Percentiles rank a stretch among this genome's conserved stretches.
Evolutionary conservation across 2,888 invertebrate genomes (phyloP).

Genomic region (Pollenia angustigena): DNA sequence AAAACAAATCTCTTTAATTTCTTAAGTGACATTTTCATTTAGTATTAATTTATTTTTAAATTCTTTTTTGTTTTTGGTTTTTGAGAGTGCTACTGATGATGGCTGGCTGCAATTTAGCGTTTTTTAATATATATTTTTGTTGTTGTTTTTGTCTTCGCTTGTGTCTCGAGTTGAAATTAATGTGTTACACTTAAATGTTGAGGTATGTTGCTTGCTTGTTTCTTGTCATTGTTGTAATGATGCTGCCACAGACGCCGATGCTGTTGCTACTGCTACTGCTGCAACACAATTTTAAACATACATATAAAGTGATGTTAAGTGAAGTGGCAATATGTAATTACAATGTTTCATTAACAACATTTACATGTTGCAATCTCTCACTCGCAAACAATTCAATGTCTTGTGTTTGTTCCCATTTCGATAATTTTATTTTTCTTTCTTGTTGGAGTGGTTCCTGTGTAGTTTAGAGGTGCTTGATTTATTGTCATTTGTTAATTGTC

Average conservation of each 20-base stretch:
- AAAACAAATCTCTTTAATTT: conserved; percentile 72
- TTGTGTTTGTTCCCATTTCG: conserved; percentile 1
- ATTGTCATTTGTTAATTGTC: conserved; percentile 78
- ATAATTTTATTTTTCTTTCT: neutral
- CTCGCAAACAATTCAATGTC: conserved; percentile 65
- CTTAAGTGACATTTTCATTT: conserved; percentile 72
- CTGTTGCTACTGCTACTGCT: conserved; percentile 1
- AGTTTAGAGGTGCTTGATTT: conserved; percentile 77
- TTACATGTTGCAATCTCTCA: conserved; percentile 81
- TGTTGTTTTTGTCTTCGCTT: conserved; percentile 27
- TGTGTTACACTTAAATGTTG: conserved; percentile 74
- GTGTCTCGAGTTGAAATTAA: conserved; percentile 61
- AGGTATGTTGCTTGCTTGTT: conserved; percentile 71
- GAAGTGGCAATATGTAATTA: conserved; percentile 80
- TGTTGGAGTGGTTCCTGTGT: neutral
- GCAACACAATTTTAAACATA: conserved; percentile 77
- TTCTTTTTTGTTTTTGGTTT: conserved; percentile 18
- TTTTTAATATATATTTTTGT: neutral
- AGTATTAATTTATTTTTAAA: conserved; percentile 72
- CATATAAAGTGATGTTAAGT: conserved; percentile 75
- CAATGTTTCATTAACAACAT: conserved; percentile 83
- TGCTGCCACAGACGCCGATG: conserved; percentile 24
- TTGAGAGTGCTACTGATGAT: conserved; percentile 37
- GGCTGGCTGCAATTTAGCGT: conserved; percentile 34
- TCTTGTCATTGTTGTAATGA: conserved; percentile 61